These are phyloP conservation scores for Eumerus sabulonum DNA, from an alignment of 2,888 invertebrate genomes.

Conservation along the genomic window DNA sequence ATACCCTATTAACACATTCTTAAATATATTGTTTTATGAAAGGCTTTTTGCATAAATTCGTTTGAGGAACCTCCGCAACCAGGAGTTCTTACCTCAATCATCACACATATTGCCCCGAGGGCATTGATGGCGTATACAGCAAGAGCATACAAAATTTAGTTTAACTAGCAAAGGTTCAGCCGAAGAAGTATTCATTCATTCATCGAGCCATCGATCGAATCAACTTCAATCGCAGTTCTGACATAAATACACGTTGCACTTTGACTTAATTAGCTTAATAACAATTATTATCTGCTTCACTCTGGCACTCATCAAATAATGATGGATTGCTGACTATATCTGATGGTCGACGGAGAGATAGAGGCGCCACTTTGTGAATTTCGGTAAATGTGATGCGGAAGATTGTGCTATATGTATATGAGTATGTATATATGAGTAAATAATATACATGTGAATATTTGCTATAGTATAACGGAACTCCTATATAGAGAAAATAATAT, in stretches of 20 bases:
- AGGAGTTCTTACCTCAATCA: conserved; percentile 61
- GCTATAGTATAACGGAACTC: background rate
- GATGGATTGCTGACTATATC: conserved; percentile 66
- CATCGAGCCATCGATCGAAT: conserved; percentile 66
- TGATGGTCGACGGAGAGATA: conserved; percentile 40
- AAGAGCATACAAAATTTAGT: conserved; percentile 62
- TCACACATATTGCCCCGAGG: conserved; percentile 67
- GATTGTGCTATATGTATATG: conserved; percentile 5
- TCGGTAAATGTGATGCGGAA: conserved; percentile 45
- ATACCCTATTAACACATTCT: conserved; percentile 66
- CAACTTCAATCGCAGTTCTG: conserved; percentile 71
- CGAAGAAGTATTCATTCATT: conserved; percentile 42
- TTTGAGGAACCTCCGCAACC: conserved; percentile 45
- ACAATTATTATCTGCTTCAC: conserved; percentile 75
- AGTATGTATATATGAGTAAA: background rate
- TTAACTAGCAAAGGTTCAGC: conserved; percentile 55
- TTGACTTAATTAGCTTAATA: conserved; percentile 76
- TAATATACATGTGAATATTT: background rate
- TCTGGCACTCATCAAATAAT: conserved; percentile 68
- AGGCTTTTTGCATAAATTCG: conserved; percentile 63
- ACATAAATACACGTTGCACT: conserved; percentile 74
- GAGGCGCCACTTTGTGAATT: conserved; percentile 61
- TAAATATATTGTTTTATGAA: conserved; percentile 65
- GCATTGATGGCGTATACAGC: conserved; percentile 50
- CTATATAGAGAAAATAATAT: background rate